Conservation (phyloP, 2,888 invertebrate species). For the Folsomia manolachei region DNA sequence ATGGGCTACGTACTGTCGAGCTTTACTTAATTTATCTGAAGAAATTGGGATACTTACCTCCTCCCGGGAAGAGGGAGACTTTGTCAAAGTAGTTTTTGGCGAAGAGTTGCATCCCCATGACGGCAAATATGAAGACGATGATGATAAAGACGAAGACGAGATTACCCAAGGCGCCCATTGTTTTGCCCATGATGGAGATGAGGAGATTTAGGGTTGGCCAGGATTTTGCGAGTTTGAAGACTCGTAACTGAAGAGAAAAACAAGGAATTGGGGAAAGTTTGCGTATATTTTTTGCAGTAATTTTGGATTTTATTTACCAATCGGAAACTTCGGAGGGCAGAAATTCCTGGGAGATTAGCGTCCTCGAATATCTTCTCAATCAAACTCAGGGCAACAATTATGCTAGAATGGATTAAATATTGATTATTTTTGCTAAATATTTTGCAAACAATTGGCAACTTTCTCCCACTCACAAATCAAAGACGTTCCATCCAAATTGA, state of each 20-base stretch:
- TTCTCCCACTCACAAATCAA: conserved; percentile 24
- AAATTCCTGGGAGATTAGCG: conserved; percentile 44
- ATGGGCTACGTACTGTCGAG: no score
- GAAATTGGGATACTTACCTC: no score
- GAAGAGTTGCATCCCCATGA: conserved; percentile 99
- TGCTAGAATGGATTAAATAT: no score
- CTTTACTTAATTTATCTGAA: no score
- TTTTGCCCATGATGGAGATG: conserved; percentile 97
- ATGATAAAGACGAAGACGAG: conserved; percentile 96
- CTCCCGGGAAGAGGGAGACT: conserved; percentile 76
- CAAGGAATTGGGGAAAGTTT: not conserved
- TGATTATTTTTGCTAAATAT: not conserved
- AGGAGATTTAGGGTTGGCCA: conserved; percentile 98
- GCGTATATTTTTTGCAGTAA: not conserved
- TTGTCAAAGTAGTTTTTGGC: conserved; percentile 87
- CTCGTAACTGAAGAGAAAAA: conserved; percentile 60
- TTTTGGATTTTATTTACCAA: conserved; percentile 64
- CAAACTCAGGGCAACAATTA: conserved; percentile 92
- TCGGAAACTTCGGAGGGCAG: conserved; percentile 83
- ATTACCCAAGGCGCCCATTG: conserved; percentile 98
- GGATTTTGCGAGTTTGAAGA: conserved; percentile 97
- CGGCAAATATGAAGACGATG: conserved; percentile 99
- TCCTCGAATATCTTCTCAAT: conserved; percentile 62
- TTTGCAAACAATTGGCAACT: not conserved
- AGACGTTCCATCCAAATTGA: conserved; percentile 64